Conservation (phyloP, 2,888 invertebrate species). For the Hirudinaria manillensis region DNA sequence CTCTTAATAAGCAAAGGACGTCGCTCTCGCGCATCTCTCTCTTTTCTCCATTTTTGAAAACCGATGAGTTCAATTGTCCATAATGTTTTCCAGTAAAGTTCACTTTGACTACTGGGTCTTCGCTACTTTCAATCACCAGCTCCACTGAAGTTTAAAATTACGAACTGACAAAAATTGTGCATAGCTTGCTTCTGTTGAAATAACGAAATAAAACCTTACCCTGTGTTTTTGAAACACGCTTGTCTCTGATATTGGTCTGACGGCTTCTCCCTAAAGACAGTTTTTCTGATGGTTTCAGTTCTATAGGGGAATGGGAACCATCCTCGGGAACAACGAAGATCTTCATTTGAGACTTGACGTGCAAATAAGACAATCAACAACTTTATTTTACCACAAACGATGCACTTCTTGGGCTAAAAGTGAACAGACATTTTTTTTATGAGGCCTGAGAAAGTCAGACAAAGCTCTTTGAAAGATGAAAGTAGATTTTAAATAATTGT, state of each 20-base stretch:
- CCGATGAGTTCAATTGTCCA: neutral
- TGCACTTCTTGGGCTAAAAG: no score
- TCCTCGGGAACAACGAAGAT: neutral
- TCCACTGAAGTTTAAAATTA: neutral
- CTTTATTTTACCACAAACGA: no score
- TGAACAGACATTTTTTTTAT: no score
- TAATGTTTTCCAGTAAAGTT: neutral
- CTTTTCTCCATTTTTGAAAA: neutral
- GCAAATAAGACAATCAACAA: no score
- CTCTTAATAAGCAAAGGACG: neutral
- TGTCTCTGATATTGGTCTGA: neutral
- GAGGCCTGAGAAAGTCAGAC: no score
- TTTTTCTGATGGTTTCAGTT: neutral
- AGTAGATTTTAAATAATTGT: no score
- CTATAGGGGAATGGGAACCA: neutral
- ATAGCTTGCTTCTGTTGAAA: neutral
- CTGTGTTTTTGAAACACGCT: conserved; percentile 17
- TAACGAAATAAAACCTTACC: conserved; percentile 9
- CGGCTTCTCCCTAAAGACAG: neutral
- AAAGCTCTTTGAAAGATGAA: no score
- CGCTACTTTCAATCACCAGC: neutral
- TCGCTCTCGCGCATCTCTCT: neutral
- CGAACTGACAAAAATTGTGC: neutral
- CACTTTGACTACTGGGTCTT: conserved; percentile 1
- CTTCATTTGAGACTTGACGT: neutral